A percentile compares a stretch with the other conserved stretches of the same genome.
phyloP scores from a whole-genome alignment of 2,113 vertebrate species.

The Myrmecobius fasciatus region DNA sequence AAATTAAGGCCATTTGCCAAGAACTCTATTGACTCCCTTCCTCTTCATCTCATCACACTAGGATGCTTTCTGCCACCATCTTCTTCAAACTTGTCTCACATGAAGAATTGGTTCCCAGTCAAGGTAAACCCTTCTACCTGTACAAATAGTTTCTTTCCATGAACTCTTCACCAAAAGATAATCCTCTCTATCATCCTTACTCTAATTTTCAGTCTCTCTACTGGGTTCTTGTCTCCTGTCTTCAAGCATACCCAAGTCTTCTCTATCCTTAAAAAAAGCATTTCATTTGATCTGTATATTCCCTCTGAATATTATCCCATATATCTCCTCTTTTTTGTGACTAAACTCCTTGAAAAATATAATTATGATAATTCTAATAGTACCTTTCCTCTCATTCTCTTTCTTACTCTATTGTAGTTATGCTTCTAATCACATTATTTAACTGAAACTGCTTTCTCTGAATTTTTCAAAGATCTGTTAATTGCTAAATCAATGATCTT shows the following conservation, averaged over 20 bases:
- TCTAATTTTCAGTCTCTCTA: background rate
- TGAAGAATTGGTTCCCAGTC: background rate
- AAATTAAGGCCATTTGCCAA: background rate
- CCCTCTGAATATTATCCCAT: background rate
- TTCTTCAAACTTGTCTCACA: background rate
- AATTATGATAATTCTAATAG: background rate
- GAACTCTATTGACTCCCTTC: background rate
- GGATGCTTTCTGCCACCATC: background rate
- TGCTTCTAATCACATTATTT: background rate
- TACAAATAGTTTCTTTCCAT: background rate
- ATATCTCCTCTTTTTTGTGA: background rate
- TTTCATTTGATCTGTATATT: background rate
- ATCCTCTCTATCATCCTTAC: background rate
- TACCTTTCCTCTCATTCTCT: background rate
- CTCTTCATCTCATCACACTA: background rate
- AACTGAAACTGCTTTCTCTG: background rate
- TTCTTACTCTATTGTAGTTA: background rate
- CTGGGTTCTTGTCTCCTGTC: background rate
- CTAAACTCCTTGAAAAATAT: background rate
- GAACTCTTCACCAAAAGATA: background rate
- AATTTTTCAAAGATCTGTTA: background rate
- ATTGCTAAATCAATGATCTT: background rate
- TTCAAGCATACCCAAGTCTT: background rate
- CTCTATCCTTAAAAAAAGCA: background rate
- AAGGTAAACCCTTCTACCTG: background rate